Conservation (phyloP, 2,797 vertebrate genomes). For the Carapus acus region DNA sequence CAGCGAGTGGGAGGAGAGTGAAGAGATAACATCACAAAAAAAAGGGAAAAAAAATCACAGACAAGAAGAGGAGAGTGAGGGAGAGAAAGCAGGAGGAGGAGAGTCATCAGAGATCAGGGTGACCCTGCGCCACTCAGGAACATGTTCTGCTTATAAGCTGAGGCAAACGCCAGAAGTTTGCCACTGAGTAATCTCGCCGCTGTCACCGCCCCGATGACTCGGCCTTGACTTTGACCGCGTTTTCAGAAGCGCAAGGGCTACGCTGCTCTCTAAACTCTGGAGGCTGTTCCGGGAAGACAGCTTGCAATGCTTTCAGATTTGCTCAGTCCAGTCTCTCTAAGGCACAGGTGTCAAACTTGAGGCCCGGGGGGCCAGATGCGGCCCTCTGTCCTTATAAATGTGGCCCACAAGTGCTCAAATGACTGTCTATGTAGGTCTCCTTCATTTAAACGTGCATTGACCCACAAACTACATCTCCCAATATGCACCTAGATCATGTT, state of each 20-base stretch:
- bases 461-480: too few species aligned
- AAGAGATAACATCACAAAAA: constrained; percentile 72
- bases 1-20: constrained; percentile 69
- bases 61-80: constrained; percentile 55
- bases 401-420: too few species aligned
- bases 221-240: constrained; percentile 50
- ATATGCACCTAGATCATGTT: too few species aligned
- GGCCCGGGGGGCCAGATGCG: too few species aligned
- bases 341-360: neutral
- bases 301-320: constrained; percentile 17
- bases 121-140: constrained; percentile 67
- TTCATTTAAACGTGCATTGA: too few species aligned
- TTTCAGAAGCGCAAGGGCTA: constrained; percentile 20
- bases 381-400: too few species aligned
- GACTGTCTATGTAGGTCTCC: too few species aligned
- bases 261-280: constrained; percentile 11
- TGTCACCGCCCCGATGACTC: constrained; percentile 44
- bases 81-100: constrained; percentile 51
- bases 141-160: constrained; percentile 63
- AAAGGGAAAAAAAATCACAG: constrained; percentile 43
- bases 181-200: constrained; percentile 51
- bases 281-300: constrained; percentile 14
- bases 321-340: constrained; percentile 4
- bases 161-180: constrained; percentile 56
- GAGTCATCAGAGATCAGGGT: constrained; percentile 70